phyloP scores from a whole-genome alignment of 2,888 invertebrate species.

The Bembecia ichneumoniformis region DNA sequence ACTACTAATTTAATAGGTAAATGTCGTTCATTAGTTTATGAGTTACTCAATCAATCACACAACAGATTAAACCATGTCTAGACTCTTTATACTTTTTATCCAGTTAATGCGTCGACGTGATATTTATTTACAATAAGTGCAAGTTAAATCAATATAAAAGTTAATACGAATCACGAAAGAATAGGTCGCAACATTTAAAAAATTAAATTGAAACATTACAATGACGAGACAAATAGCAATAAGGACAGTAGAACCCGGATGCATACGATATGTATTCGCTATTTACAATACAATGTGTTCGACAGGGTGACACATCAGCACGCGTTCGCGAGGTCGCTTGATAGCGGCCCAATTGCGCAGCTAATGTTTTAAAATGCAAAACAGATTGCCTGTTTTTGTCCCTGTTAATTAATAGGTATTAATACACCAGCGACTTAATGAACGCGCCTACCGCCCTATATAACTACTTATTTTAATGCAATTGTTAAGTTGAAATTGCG shows the following conservation, averaged over 20 bases:
- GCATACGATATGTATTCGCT: conserved; percentile 23
- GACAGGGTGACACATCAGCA: conserved; percentile 31
- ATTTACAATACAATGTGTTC: conserved; percentile 29
- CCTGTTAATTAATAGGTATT: conserved; percentile 10
- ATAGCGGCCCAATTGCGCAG: conserved; percentile 44
- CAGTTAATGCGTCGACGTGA: too few species aligned
- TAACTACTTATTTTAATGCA: conserved; percentile 18
- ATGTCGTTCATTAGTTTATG: too few species aligned
- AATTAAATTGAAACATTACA: conserved; percentile 23
- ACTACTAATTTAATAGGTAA: too few species aligned
- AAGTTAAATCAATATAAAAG: background rate
- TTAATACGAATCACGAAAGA: background rate
- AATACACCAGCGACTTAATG: conserved; percentile 18
- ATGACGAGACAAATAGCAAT: conserved; percentile 36
- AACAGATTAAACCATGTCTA: too few species aligned
- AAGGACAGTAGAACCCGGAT: conserved; percentile 40
- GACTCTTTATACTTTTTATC: too few species aligned
- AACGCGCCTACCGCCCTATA: conserved; percentile 21
- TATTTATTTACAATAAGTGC: too few species aligned
- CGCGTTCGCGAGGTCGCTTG: conserved; percentile 25
- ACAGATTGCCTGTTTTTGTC: conserved; percentile 12
- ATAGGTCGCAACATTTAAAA: conserved; percentile 1
- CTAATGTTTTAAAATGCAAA: conserved; percentile 28
- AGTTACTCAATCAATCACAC: too few species aligned
- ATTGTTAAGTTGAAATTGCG: too few species aligned